These are phyloP conservation scores for Apodemia zela DNA, from an alignment of 2,888 invertebrate species.

Conservation along the genomic window DNA sequence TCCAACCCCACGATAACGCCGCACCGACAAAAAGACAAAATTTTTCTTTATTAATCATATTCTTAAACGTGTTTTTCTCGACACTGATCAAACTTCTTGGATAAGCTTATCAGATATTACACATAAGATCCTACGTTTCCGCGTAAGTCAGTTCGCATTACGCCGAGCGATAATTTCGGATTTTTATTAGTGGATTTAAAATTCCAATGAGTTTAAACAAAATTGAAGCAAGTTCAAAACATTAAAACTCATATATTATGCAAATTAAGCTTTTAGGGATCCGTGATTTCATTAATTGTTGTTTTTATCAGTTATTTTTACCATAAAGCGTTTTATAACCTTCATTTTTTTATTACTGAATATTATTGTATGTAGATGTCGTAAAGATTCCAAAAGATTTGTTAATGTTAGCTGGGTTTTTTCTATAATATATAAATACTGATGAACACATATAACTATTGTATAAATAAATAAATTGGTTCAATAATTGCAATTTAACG, in stretches of 20 bases:
- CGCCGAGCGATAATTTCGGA: conserved; percentile 32
- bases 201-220: conserved; percentile 12
- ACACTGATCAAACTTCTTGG: background rate
- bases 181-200: conserved; percentile 31
- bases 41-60: background rate
- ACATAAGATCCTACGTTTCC: conserved; percentile 25
- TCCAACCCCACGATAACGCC: too few relatives aligned
- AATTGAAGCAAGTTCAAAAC: conserved; percentile 9
- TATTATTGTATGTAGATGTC: too few relatives aligned
- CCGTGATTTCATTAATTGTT: background rate
- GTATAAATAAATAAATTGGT: too few relatives aligned
- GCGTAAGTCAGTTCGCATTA: conserved; percentile 30
- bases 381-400: too few relatives aligned
- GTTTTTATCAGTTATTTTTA: too few relatives aligned
- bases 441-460: too few relatives aligned
- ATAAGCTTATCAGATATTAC: conserved; percentile 19
- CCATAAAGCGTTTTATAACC: too few relatives aligned
- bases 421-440: too few relatives aligned
- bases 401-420: too few relatives aligned
- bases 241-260: conserved; percentile 15
- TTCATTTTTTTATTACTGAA: too few relatives aligned
- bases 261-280: conserved; percentile 1
- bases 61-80: background rate
- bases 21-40: too few relatives aligned
- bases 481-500: too few relatives aligned